phyloP scores from a whole-genome alignment of 1,140 invertebrate genomes.

The Drosophila ohnishii region DNA sequence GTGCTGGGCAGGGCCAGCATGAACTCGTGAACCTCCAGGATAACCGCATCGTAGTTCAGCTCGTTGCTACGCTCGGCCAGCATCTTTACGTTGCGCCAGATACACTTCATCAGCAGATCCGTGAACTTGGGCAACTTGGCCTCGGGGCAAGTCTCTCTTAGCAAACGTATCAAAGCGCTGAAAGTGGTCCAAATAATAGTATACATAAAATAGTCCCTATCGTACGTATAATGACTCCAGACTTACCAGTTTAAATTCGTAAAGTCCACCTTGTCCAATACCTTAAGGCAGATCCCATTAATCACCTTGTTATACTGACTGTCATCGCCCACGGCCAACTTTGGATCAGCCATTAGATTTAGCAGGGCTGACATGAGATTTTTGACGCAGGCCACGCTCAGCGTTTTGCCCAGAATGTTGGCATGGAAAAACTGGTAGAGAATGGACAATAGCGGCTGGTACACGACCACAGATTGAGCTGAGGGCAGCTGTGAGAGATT shows the following conservation, averaged over 20 bases:
- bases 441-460: constrained; percentile 92
- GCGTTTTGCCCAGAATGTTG: constrained; percentile 86
- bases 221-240: not conserved
- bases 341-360: constrained; percentile 81
- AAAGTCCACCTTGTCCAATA: constrained; percentile 80
- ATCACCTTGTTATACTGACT: constrained; percentile 82
- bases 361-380: constrained; percentile 80
- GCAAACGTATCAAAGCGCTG: constrained; percentile 89
- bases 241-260: constrained; percentile 82
- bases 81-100: constrained; percentile 91
- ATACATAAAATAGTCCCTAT: not conserved
- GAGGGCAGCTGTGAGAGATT: constrained; percentile 88
- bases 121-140: constrained; percentile 87
- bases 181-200: constrained; percentile 10
- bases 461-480: constrained; percentile 93
- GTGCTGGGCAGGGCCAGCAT: constrained; percentile 89
- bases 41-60: constrained; percentile 89
- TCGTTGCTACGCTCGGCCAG: constrained; percentile 89
- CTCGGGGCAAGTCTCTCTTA: constrained; percentile 89
- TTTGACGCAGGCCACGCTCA: constrained; percentile 77
- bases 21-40: constrained; percentile 91
- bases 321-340: constrained; percentile 73
- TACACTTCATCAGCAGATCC: constrained; percentile 94
- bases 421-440: constrained; percentile 93
- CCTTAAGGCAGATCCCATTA: constrained; percentile 82